Percentiles rank a stretch among this genome's conserved stretches.
phyloP scores from a whole-genome alignment of 2,888 invertebrate genomes.

The Hesperia comma region DNA sequence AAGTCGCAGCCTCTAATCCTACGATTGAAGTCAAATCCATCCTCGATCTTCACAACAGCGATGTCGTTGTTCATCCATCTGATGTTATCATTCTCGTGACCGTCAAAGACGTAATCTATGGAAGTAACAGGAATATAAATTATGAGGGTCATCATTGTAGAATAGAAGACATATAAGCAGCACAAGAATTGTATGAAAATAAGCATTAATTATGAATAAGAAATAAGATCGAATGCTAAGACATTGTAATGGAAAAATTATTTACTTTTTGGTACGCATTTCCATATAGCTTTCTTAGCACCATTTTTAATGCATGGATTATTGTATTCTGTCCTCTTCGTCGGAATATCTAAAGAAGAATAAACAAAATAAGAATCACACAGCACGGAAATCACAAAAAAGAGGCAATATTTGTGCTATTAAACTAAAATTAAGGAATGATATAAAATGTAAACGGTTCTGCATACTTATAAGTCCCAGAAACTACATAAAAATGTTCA shows the following conservation, averaged over 20 bases:
- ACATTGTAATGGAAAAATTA: background rate
- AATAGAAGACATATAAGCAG: no score
- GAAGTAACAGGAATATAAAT: background rate
- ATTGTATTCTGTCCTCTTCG: slow-evolving; percentile 66
- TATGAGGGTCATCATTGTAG: background rate
- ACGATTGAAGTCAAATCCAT: slow-evolving; percentile 69
- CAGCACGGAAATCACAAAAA: no score
- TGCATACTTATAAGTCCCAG: slow-evolving; percentile 71
- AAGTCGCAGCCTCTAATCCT: slow-evolving; percentile 70
- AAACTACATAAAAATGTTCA: slow-evolving; percentile 70
- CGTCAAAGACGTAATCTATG: slow-evolving; percentile 72
- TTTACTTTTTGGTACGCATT: slow-evolving; percentile 76
- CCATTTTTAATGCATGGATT: slow-evolving; percentile 73
- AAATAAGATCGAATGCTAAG: no score
- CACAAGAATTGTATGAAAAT: no score
- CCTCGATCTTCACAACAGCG: slow-evolving; percentile 71
- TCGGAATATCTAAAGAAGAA: slow-evolving; percentile 59
- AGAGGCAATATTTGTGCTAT: no score
- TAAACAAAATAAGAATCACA: no score
- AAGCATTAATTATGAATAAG: background rate
- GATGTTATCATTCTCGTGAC: slow-evolving; percentile 73
- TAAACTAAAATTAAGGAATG: background rate
- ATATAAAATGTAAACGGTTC: no score
- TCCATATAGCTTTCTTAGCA: slow-evolving; percentile 75
- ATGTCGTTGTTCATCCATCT: slow-evolving; percentile 79